Base-by-base conservation (phyloP, 2,888 invertebrate species). In the Nephrotoma guestfalica region DNA sequence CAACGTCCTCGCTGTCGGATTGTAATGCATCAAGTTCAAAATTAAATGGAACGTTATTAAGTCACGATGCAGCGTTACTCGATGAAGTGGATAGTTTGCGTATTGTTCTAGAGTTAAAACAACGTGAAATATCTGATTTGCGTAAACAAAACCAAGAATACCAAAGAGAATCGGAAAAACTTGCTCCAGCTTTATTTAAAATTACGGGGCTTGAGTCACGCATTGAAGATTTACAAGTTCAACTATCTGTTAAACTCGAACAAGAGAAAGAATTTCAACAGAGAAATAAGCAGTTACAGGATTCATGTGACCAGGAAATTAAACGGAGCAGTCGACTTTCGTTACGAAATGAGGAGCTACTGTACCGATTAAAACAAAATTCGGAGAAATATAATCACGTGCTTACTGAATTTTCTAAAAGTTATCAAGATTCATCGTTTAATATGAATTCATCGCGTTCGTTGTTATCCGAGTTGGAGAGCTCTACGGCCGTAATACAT, bases 71-170 rank as follows among this genome's bases (percentile, higher is more conserved):
- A 91, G 90, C 93, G 89, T 89, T 96, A 71, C 93, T 94, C 89
- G 95, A 94, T 87, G 96, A 97, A 91, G 95, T 96, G 1, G 95
- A 96, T 88, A 98, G 98, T 18, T 92, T 98, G 87, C 94, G 97
- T 88, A 95, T 96, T 51, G 98, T 98, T 3, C 93, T 98, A 87
- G 98, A 98, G 89, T 92, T 98, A 89, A 95, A 96, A 89, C 96
- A 96, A 90, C 94, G 95, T 41, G 98, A 98, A 92, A 94, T 97
- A 89, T 95, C 95, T 0, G 94, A 96, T 18, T 92, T 98, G 86
- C 93, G 95, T 85, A 94, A 94, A 89, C 94, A 95, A 87, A 94
- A 95, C 87, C 94, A 94, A 41, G 94, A 96, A 89, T 93, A 96
- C 86, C 92, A 93, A 83, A 94, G 94, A 42, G 96, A 96, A 90